These are phyloP conservation scores for Lathronympha strigana DNA, from an alignment of 2,888 invertebrate genomes.

Conservation along the genomic window DNA sequence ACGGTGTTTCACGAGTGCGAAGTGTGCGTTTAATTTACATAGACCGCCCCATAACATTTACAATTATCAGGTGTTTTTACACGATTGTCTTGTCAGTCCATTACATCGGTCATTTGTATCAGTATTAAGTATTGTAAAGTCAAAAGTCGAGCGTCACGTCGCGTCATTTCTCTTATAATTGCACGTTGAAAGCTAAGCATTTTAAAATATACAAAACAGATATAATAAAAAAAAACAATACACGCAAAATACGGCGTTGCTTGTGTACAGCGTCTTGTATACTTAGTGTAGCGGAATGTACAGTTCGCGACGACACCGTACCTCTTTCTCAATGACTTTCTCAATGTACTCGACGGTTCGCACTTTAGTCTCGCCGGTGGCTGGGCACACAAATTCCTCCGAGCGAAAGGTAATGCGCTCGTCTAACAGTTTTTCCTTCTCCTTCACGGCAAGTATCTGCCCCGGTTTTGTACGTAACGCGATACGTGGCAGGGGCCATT, in stretches of 20 bases:
- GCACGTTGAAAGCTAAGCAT: conserved; percentile 79
- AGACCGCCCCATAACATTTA: conserved; percentile 52
- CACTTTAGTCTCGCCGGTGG: conserved; percentile 93
- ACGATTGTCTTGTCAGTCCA: conserved; percentile 53
- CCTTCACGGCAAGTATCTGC: conserved; percentile 91
- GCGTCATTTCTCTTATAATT: conserved; percentile 48
- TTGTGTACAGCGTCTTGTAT: conserved; percentile 75
- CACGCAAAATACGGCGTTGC: conserved; percentile 77
- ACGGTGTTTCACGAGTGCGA: conserved; percentile 58
- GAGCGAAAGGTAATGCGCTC: conserved; percentile 95
- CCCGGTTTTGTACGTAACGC: conserved; percentile 94
- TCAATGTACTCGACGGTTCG: conserved; percentile 97
- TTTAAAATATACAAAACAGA: conserved; percentile 60
- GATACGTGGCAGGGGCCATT: conserved; percentile 91
- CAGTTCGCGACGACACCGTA: conserved; percentile 81
- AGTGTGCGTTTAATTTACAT: conserved; percentile 52
- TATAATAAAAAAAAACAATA: conserved; percentile 52
- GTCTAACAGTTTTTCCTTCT: conserved; percentile 94
- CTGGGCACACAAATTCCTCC: conserved; percentile 94
- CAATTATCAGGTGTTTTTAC: conserved; percentile 55
- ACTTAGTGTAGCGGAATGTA: conserved; percentile 68
- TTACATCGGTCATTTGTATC: conserved; percentile 45
- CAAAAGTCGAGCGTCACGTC: conserved; percentile 28
- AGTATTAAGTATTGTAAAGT: conserved; percentile 15
- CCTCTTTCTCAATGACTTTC: conserved; percentile 98